A percentile compares a stretch with the other conserved stretches of the same genome.
Evolutionary conservation across 2,113 vertebrate genomes (phyloP).

Genomic region (Cromileptes altivelis): DNA sequence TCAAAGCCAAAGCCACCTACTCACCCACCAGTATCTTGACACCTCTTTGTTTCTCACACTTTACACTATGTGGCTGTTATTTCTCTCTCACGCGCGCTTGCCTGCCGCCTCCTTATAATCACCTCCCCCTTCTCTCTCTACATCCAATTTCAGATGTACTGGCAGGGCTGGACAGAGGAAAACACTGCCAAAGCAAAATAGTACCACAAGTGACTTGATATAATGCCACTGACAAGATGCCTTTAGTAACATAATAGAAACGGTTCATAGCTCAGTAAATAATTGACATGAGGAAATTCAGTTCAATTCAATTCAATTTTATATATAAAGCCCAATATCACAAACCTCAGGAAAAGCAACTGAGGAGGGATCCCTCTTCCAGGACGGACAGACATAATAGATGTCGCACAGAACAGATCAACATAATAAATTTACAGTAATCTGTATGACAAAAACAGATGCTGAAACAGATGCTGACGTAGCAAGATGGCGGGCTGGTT

Average conservation of each 20-base stretch:
- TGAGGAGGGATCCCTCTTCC: no score
- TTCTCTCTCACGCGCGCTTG: conserved; percentile 47
- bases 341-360: no score
- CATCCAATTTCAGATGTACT: conserved; percentile 44
- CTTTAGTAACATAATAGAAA: not conserved
- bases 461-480: no score
- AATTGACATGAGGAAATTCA: not conserved
- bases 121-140: conserved; percentile 36
- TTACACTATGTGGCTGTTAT: conserved; percentile 59
- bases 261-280: not conserved
- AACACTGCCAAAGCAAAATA: conserved; percentile 28
- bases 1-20: conserved; percentile 69
- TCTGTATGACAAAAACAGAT: no score
- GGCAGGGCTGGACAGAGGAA: conserved; percentile 25
- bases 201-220: conserved; percentile 15
- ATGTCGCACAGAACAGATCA: no score
- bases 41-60: conserved; percentile 74
- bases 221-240: conserved; percentile 19
- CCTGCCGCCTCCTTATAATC: conserved; percentile 32
- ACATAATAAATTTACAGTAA: no score
- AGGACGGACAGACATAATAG: no score
- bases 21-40: conserved; percentile 59
- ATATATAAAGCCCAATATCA: no score
- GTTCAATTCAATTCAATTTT: no score
- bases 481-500: no score